Conservation (phyloP, 2,888 invertebrate genomes). For the Amaurobius ferox region DNA sequence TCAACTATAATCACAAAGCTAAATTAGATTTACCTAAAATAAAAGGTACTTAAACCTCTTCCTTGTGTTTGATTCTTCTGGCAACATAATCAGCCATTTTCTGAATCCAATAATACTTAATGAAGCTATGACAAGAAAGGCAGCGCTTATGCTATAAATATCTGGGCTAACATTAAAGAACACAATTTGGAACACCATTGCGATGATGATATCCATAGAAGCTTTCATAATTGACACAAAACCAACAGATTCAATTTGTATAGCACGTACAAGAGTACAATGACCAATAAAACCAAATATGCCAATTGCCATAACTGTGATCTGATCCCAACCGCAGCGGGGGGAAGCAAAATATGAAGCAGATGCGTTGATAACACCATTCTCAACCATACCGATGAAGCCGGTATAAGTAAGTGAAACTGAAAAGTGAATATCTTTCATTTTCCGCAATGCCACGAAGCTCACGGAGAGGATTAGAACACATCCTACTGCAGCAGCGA, state of each 20-base stretch:
- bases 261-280: slow-evolving; percentile 86
- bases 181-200: slow-evolving; percentile 91
- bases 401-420: slow-evolving; percentile 94
- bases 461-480: slow-evolving; percentile 85
- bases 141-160: slow-evolving; percentile 88
- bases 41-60: slow-evolving; percentile 23
- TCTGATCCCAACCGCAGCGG: slow-evolving; percentile 87
- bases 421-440: slow-evolving; percentile 90
- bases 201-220: slow-evolving; percentile 91
- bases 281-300: slow-evolving; percentile 73
- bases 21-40: too few relatives aligned
- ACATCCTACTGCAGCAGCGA: slow-evolving; percentile 83
- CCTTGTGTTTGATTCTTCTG: slow-evolving; percentile 78
- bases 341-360: slow-evolving; percentile 89
- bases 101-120: slow-evolving; percentile 89
- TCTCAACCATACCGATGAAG: slow-evolving; percentile 82
- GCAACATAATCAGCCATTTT: slow-evolving; percentile 90
- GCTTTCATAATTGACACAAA: slow-evolving; percentile 92
- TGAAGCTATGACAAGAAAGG: slow-evolving; percentile 89
- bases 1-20: too few relatives aligned
- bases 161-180: slow-evolving; percentile 92
- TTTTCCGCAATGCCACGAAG: slow-evolving; percentile 89
- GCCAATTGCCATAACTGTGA: slow-evolving; percentile 82
- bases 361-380: slow-evolving; percentile 82
- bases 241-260: slow-evolving; percentile 93